Base-by-base conservation (phyloP, 2,797 vertebrate genomes). In the Kryptolebias ocellatus region DNA sequence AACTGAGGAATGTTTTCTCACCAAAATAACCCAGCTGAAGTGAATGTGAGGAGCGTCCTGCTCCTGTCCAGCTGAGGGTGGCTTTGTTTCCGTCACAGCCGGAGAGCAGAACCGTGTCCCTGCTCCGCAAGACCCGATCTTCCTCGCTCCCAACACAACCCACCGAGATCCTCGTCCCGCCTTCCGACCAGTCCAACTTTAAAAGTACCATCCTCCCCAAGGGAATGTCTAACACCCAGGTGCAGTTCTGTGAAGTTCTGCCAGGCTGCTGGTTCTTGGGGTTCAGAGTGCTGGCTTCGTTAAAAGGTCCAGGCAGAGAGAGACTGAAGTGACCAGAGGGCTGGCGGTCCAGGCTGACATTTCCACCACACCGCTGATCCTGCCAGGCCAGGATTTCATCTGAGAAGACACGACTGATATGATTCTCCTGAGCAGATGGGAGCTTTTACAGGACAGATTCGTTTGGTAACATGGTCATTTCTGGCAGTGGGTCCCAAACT, bases 11-110 rank as follows among this genome's bases (percentile, higher is more conserved):
- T 10, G 14, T 28, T 66, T 74, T 62, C 84, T 87, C 79, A 92
- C 90, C 88, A 44, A 63, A 27, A 78, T 92, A 92, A 49, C 56
- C 79, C 62, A 93, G 80, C 44, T 83, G 70, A 56, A 89, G 16
- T 37, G 15, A 59, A 63, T 72, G 27, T 34, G 72, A 67, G 46
- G 70, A 71, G 51, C 0, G 56, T 69, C 60, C 55, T 12, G 37
- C 20, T 63, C 72, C 78, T 11, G 49, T 90, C 92, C 90, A 93
- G 39, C 70, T 76, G 44, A 94, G 59, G 27, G 1, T 2, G 44
- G 85, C 82, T 57, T 80, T 78, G 69, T 90, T 74, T 51, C 70
- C 55, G 20, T 88, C 80, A 28, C 85, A 87, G 62, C 65, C 79
- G 0, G 79, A 83, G 15, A 93, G 75, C 58, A 67, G 18, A 15